Conservation (phyloP, 2,113 vertebrate species). For the Chionomys nivalis region DNA sequence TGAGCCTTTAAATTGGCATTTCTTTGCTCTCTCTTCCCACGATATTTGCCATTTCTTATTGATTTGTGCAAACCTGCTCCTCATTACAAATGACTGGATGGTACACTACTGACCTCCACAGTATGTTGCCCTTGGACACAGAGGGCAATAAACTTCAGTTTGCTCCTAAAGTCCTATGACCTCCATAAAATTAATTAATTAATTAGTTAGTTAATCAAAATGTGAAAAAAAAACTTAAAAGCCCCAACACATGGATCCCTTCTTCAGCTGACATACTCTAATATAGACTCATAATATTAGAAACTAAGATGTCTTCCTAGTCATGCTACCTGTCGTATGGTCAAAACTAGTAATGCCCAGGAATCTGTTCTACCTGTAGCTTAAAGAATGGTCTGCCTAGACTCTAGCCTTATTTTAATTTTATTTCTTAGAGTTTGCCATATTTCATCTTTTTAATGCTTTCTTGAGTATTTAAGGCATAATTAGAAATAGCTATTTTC, state of each 20-base stretch:
- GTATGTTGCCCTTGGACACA: neutral
- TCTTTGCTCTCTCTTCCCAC: constrained; percentile 2
- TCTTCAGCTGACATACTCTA: neutral
- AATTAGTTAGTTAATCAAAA: too few species aligned
- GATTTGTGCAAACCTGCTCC: neutral
- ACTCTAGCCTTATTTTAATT: neutral
- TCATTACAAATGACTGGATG: neutral
- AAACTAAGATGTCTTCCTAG: neutral
- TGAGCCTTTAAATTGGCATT: neutral
- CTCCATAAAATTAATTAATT: neutral
- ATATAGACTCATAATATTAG: neutral
- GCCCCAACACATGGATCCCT: neutral
- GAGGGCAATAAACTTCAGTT: neutral
- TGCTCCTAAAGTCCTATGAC: neutral
- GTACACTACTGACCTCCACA: neutral
- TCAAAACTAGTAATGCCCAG: neutral
- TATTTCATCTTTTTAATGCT: neutral
- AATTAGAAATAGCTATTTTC: neutral
- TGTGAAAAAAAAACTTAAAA: neutral
- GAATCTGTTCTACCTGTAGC: neutral
- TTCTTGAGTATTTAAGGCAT: neutral
- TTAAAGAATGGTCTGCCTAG: neutral
- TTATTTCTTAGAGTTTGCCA: neutral
- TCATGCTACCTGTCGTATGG: neutral
- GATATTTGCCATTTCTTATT: neutral